Evolutionary conservation across 2,113 vertebrate species (phyloP), one percentile per base, ranked within the genome.

Genomic region (Apaloderma vittatum): DNA sequence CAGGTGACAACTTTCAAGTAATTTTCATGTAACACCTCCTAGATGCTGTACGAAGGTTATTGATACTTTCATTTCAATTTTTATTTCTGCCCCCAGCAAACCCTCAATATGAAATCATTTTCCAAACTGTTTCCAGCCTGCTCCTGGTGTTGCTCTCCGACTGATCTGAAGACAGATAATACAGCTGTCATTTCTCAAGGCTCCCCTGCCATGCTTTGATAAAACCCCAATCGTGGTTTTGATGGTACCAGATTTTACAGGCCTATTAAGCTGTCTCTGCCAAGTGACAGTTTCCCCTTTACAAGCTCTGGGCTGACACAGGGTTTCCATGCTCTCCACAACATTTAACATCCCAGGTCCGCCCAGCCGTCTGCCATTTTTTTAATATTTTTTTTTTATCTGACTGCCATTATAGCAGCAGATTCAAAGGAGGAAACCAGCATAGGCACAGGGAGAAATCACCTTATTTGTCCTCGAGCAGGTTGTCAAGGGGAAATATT

Each of bases 161-260:
- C 37, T 15, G 83, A 95, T 94, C 76, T 75, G 76, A 74, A 57
- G 95, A 74, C 84, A 93, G 96, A 95, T 94, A 95, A 95, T 70
- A 91, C 96, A 96, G 94, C 93, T 97, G 97, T 97, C 88, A 94
- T 75, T 95, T 96, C 93, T 89, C 92, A 91, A 87, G 92, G 86
- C 88, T 97, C 61, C 79, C 34, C 91, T 92, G 88, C 94, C 86
- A 91, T 91, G 86, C 95, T 93, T 92, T 95, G 95, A 95, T 85
- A 81, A 94, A 97, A 96, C 61, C 92, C 83, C 87, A 85, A 72
- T 70, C 18, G 2, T 91, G 88, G 94, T 87, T 95, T 96, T 94
- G 95, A 95, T 93, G 88, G 86, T 97, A 92, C 95, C 96, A 96
- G 80, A 81, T 76, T 97, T 97, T 93, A 95, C 88, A 93, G 73